Evolutionary conservation across 2,113 vertebrate species (phyloP), one percentile per base, ranked within the genome.

Genomic region (Equus quagga): DNA sequence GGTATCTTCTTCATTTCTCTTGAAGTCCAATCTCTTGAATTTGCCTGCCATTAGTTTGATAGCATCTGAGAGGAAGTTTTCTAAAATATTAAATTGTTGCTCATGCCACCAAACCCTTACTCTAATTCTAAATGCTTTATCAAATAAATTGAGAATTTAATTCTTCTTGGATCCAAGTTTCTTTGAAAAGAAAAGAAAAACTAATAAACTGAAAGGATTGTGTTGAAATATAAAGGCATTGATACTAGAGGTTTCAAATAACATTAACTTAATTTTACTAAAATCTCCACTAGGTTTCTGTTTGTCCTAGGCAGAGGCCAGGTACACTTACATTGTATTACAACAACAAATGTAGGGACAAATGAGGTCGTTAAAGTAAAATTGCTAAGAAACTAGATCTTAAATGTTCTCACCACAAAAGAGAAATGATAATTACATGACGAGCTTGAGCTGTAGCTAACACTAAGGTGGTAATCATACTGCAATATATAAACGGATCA

Each of bases 121-220:
- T 1, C 0, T 41, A 78, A 92, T 64, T 75, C 15, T 49, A 89
- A 95, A 67, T 70, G 3, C 10, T 76, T 70, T 72, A 65, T 33
- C 14, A 94, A 86, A 51, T 65, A 86, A 49, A 70, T 44, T 13
- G 5, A 80, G 28, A 51, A 51, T 54, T 44, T 31, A 81, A 62
- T 89, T 91, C 31, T 85, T 84, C 46, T 13, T 80, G 3, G 0
- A 8, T 92, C 14, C 46, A 92, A 75, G 15, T 81, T 86, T 19
- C 31, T 72, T 91, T 80, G 75, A 56, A 93, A 91, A 46, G 18
- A 92, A 65, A 54, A 94, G 58, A 75, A 65, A 89, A 73, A 44
- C 1, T 21, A 72, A 78, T 94, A 79, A 72, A 84, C 28, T n/a
- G 13, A 79, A 36, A 84, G 26, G 21, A 73, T 12, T 73, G 17